Percentiles rank a stretch among this genome's conserved stretches.
Conservation (phyloP, 2,113 vertebrate genomes). For the Synodontis membranacea region DNA sequence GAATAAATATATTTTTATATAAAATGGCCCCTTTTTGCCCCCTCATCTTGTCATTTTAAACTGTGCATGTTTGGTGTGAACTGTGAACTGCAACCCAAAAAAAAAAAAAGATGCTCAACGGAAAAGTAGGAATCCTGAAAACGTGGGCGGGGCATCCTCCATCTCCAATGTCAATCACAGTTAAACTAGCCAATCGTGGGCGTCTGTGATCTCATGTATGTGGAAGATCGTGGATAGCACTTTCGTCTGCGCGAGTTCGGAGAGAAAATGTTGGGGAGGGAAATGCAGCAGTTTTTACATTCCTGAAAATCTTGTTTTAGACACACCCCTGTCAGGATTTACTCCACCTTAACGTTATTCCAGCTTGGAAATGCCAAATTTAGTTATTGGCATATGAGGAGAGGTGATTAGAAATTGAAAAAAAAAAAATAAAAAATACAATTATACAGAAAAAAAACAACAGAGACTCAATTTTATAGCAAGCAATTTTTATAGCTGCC, state of each 20-base stretch:
- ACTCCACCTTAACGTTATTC: neutral
- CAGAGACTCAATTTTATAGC: neutral
- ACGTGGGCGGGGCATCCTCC: neutral
- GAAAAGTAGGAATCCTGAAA: neutral
- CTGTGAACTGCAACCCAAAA: too few relatives aligned
- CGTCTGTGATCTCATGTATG: neutral
- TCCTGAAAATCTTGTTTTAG: neutral
- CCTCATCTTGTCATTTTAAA: neutral
- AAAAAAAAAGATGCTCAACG: neutral
- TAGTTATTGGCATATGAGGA: neutral
- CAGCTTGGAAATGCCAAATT: neutral
- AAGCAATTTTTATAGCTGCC: neutral
- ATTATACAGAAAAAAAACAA: neutral
- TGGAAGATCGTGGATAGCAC: neutral
- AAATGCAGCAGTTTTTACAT: neutral
- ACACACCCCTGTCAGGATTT: neutral
- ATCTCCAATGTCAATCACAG: neutral
- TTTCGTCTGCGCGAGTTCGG: neutral
- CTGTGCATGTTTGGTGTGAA: neutral
- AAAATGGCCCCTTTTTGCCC: neutral
- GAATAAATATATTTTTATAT: conserved; percentile 50
- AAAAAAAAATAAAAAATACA: neutral
- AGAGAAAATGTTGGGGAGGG: neutral
- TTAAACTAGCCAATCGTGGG: neutral
- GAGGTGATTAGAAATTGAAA: neutral